phyloP scores from a whole-genome alignment of 2,113 vertebrate species.

The Tupaia chinensis region DNA sequence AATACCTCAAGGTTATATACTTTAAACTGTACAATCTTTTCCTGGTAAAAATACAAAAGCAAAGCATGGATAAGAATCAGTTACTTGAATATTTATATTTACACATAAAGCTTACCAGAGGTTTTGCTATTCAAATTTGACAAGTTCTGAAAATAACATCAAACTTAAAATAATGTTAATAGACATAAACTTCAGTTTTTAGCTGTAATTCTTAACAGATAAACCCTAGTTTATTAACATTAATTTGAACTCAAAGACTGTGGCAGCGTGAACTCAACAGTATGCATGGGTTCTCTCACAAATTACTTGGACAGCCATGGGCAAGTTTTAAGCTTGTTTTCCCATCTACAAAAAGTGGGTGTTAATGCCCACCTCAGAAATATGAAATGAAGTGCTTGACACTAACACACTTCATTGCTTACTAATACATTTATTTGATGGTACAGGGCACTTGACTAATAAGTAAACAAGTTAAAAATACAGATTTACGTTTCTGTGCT shows the following conservation, averaged over 20 bases:
- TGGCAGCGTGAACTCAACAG: not conserved
- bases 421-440: not conserved
- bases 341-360: not conserved
- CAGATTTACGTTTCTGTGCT: not conserved
- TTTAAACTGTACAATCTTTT: not conserved
- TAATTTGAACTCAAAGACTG: not conserved
- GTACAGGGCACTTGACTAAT: not conserved
- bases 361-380: not conserved
- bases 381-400: not conserved
- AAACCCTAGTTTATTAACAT: not conserved
- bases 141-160: not conserved
- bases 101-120: too few species aligned
- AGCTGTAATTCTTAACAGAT: not conserved
- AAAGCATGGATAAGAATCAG: not conserved
- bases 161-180: not conserved
- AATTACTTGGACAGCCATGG: not conserved
- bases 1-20: constrained; percentile 19
- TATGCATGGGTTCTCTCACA: not conserved
- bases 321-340: not conserved
- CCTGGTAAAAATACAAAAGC: constrained; percentile 11
- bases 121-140: too few species aligned
- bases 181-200: not conserved
- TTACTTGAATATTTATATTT: not conserved
- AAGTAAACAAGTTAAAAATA: not conserved
- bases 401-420: not conserved